These are phyloP conservation scores for Tipula confusa DNA, from an alignment of 2,888 invertebrate species.

Conservation along the genomic window DNA sequence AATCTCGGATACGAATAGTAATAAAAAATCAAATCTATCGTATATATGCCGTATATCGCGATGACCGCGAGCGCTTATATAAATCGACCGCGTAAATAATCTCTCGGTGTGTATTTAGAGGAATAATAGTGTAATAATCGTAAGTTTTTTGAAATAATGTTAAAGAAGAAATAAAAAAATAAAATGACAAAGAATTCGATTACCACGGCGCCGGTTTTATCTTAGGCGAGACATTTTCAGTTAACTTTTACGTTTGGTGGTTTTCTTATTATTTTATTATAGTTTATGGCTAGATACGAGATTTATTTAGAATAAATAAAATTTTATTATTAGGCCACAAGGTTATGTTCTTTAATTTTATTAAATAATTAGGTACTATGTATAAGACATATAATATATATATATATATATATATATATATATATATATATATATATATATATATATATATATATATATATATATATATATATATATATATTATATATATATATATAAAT, in stretches of 20 bases:
- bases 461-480: no score
- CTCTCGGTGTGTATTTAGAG: not conserved
- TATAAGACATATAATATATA: no score
- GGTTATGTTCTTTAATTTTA: no score
- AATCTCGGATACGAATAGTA: not conserved
- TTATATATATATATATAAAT: no score
- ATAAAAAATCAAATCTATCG: not conserved
- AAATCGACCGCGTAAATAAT: not conserved
- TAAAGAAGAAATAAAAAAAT: slow-evolving; percentile 13
- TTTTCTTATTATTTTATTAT: not conserved
- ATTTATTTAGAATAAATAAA: not conserved
- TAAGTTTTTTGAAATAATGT: not conserved
- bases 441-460: no score
- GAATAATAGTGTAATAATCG: not conserved
- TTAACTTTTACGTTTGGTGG: slow-evolving; percentile 28
- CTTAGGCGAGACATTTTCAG: slow-evolving; percentile 31
- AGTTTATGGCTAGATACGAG: not conserved
- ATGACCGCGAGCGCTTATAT: not conserved
- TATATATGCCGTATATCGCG: no score
- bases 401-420: no score
- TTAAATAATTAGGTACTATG: not conserved
- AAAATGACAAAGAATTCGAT: slow-evolving; percentile 31
- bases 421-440: no score
- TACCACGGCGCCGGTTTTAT: slow-evolving; percentile 31
- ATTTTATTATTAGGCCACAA: not conserved